Evolutionary conservation across 2,113 vertebrate genomes (phyloP), one percentile per base, ranked within the genome.

Genomic region (Promerops cafer): DNA sequence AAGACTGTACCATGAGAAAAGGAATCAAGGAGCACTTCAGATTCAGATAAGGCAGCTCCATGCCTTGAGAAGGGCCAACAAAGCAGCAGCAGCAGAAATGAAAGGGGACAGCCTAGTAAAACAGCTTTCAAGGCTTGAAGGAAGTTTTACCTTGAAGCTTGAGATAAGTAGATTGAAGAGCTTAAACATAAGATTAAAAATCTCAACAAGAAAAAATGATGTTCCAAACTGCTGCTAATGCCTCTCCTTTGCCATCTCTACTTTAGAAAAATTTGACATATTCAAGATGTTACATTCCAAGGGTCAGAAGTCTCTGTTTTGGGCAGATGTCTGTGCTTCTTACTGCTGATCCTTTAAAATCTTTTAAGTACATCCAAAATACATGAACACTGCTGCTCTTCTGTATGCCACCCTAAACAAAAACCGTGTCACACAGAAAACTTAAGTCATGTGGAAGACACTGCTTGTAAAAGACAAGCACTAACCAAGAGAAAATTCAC

Each of bases 371-470:
- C 28, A 70, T 40, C 20, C 15, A 52, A 78, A 70, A 90, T 16
- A 54, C 9, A 45, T 2, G 5, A 92, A 81, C 27, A 54, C 22
- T 52, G 52, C 45, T 54, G 10, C 37, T 94, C 57, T 72, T 59
- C 78, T 79, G 9, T 49, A 76, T 37, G 16, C 39, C 66, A 86
- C 21, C 40, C 42, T n/a, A 18, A 84, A 59, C 27, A 78, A 77
- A 87, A 64, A 13, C 11, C 0, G 0, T 33, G 30, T 27, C 35
- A 57, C 1, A 1, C 1, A 78, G 42, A 78, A 50, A 74, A 90
- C 84, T 57, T 45, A 63, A 72, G 40, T 45, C 45, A 57, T 2
- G 24, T 28, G 39, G 57, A 85, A 86, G 45, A 65, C 18, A 19
- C 26, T 42, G 21, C 13, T 42, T 10, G 9, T 65, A 31, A 54